phyloP scores from a whole-genome alignment of 2,113 vertebrate species.

The Polypterus bichir region DNA sequence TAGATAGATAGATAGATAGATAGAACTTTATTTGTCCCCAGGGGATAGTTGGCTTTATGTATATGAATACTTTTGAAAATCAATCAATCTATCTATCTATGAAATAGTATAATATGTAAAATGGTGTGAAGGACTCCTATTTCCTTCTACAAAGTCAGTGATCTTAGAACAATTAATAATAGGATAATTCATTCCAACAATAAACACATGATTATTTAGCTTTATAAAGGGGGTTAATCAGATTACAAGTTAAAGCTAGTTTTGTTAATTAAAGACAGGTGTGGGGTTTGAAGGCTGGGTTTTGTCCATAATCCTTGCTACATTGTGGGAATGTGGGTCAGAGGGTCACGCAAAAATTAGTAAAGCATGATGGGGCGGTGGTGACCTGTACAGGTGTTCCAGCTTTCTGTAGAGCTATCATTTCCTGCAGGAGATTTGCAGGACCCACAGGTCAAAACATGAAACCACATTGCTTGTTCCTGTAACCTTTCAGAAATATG shows the following conservation, averaged over 20 bases:
- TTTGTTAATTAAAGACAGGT: constrained; percentile 79
- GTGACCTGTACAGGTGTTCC: constrained; percentile 77
- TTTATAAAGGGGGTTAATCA: constrained; percentile 54
- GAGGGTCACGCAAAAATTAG: constrained; percentile 75
- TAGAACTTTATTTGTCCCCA: no score
- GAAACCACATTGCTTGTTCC: constrained; percentile 6
- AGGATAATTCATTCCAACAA: constrained; percentile 71
- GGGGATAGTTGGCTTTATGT: no score
- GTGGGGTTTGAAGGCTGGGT: constrained; percentile 44
- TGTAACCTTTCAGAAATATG: constrained; percentile 28
- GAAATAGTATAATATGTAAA: no score
- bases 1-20: no score
- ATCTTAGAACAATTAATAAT: constrained; percentile 58
- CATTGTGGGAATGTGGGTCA: constrained; percentile 66
- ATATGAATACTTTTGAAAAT: no score
- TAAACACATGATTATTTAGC: constrained; percentile 60
- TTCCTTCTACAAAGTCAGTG: constrained; percentile 53
- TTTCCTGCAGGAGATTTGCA: constrained; percentile 58
- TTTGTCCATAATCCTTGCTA: constrained; percentile 37
- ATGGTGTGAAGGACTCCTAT: constrained; percentile 1
- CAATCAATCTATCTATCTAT: no score
- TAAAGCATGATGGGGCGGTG: constrained; percentile 64
- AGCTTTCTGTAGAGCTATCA: constrained; percentile 44
- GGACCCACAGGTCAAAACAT: constrained; percentile 40
- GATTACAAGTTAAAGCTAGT: constrained; percentile 66